phyloP scores from a whole-genome alignment of 2,797 vertebrate genomes.

The Chloroceryle inda region DNA sequence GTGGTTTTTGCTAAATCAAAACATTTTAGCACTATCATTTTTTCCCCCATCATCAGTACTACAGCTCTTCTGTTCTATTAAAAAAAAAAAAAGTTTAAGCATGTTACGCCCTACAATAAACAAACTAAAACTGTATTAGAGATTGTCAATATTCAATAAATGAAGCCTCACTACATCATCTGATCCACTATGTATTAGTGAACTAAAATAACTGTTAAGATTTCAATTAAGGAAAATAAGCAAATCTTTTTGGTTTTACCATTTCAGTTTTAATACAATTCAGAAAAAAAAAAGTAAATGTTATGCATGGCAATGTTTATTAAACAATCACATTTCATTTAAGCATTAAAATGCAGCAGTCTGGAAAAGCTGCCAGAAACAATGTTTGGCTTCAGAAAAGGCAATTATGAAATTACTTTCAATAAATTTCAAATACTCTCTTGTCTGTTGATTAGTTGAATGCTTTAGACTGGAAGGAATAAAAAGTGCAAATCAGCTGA shows the following conservation, averaged over 20 bases:
- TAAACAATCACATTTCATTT: conserved; percentile 78
- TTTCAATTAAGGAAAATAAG: conserved; percentile 68
- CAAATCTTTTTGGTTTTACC: conserved; percentile 49
- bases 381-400: conserved; percentile 75
- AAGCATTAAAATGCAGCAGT: conserved; percentile 71
- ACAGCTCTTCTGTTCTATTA: neutral
- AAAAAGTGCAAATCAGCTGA: conserved; percentile 72
- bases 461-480: conserved; percentile 68
- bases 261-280: conserved; percentile 76
- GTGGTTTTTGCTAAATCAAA: neutral
- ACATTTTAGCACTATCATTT: neutral
- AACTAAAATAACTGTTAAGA: neutral
- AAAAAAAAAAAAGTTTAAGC: neutral
- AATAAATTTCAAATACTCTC: conserved; percentile 64
- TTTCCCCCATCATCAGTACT: neutral
- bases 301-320: conserved; percentile 73
- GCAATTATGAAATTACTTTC: conserved; percentile 66
- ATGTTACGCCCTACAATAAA: neutral
- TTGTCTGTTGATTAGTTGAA: conserved; percentile 73
- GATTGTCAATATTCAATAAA: neutral
- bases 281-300: conserved; percentile 61
- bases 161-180: neutral
- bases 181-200: neutral
- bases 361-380: conserved; percentile 75
- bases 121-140: neutral